Evolutionary conservation across 2,113 vertebrate genomes (phyloP), one percentile per base, ranked within the genome.

Genomic region (Ramphastos sulfuratus): DNA sequence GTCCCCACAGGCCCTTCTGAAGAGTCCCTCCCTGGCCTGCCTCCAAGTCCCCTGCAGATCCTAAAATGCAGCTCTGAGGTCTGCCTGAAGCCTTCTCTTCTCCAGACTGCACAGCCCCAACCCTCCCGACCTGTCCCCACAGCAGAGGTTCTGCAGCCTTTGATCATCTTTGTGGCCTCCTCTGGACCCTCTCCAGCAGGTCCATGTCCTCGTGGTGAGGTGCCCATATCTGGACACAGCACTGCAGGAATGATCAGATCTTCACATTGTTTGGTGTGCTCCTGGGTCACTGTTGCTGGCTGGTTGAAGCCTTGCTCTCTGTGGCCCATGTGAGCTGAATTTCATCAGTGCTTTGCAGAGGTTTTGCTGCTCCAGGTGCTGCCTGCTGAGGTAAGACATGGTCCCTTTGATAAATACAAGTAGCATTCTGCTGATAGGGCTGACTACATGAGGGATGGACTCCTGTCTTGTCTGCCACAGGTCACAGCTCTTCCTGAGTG

Each of bases 281-380:
- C 6, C 13, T 77, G 31, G 16, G 27, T 2, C 15, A 0, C 10
- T 27, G 0, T 2, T 11, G 15, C 31, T 52, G 4, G 11, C 52
- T 71, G 56, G 15, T 7, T 42, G 42, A 8, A 60, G 12, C 28
- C 9, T 15, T 61, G 63, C 9, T 78, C 25, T 65, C 60, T 65
- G 19, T 17, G 28, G 15, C 23, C 33, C 3, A 0, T 56, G 23
- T 6, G 25, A 58, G 17, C 1, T 83, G 80, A 58, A 39, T 25
- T 59, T n/a, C 9, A 0, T 54, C 8, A 7, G 15, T 15, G 7
- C 11, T 9, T 52, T 48, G 19, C 23, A 37, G 44, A 79, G 28
- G 25, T 19, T 42, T 72, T 87, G 54, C 42, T 67, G 6, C 20
- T 59, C 31, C 6, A 0, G 15, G 1, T 1, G 1, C 37, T 24